Base-by-base conservation (phyloP, 2,888 invertebrate genomes). In the Apocheima hispidaria region DNA sequence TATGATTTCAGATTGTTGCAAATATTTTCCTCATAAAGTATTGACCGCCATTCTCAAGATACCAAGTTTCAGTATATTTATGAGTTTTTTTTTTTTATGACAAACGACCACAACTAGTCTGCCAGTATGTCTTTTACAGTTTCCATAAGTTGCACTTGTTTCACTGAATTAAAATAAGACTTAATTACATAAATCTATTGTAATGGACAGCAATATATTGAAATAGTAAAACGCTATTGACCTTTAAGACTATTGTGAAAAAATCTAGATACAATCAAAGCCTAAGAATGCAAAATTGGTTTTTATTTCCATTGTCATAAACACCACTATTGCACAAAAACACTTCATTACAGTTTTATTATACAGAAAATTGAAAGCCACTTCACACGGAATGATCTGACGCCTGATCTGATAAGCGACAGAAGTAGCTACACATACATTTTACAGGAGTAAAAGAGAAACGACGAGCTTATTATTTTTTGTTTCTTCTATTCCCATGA, bases 91-190 rank as follows among this genome's bases (percentile, higher is more conserved):
- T 23, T 21, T 30, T 30, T 23, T 35, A 12, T 12, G 52, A 62
- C 57, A 57, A 57, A 62, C 57, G 52, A 44, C 56, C 51, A 4
- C 7, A 54, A 35, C 46, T 63, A 65, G 49, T 49, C 58, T 65
- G 64, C 55, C 60, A 50, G 35, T 62, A 38, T 64, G 57, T 58
- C 43, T 56, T 56, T 68, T 57, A 63, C 14, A 56, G 50, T 66
- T 63, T 61, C 40, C 36, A 59, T 64, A 63, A 70, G 65, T 70
- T 63, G 61, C 65, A 68, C 65, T 68, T 65, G 23, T 57, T 50
- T 46, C 36, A 40, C 35, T 49, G 57, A 64, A 52, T 52, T 56
- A 60, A 63, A 65, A 52, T 56, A 65, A 67, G 48, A 56, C 59
- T 63, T 51, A 58, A 60, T 60, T 55, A 55, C 55, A 44, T 52